Percentiles rank a stretch among this genome's conserved stretches.
phyloP scores from a whole-genome alignment of 2,797 vertebrate species.

The Chelon auratus region DNA sequence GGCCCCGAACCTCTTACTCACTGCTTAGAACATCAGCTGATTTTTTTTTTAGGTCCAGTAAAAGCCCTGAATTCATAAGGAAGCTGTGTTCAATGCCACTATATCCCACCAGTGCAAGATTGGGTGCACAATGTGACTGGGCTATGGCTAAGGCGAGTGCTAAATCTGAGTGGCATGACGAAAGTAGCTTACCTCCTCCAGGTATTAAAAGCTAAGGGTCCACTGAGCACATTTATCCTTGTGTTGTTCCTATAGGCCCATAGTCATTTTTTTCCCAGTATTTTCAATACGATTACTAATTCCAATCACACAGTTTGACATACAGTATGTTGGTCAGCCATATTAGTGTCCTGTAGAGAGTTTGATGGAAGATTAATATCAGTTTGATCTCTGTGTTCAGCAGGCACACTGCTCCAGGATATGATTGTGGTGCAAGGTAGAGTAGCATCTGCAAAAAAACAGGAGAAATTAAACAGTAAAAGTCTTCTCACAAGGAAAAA shows the following conservation, averaged over 20 bases:
- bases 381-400: not conserved
- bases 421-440: not conserved
- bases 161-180: constrained; percentile 3
- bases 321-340: no score
- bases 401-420: not conserved
- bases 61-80: constrained; percentile 1
- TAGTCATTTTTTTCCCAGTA: not conserved
- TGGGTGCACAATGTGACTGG: not conserved
- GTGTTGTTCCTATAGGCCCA: not conserved
- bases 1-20: constrained; percentile 12
- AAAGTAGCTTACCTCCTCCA: constrained; percentile 6
- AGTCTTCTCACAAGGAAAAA: no score
- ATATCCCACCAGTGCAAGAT: not conserved
- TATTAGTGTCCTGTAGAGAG: not conserved
- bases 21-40: not conserved
- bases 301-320: not conserved
- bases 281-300: not conserved
- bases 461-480: not conserved
- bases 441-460: not conserved
- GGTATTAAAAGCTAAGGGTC: constrained; percentile 3
- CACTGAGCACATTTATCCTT: constrained; percentile 13
- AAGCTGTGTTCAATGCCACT: not conserved
- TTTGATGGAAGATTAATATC: constrained; percentile 5
- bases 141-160: not conserved
- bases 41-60: not conserved